Conservation (phyloP, 2,113 vertebrate species). For the Zootoca vivipara region DNA sequence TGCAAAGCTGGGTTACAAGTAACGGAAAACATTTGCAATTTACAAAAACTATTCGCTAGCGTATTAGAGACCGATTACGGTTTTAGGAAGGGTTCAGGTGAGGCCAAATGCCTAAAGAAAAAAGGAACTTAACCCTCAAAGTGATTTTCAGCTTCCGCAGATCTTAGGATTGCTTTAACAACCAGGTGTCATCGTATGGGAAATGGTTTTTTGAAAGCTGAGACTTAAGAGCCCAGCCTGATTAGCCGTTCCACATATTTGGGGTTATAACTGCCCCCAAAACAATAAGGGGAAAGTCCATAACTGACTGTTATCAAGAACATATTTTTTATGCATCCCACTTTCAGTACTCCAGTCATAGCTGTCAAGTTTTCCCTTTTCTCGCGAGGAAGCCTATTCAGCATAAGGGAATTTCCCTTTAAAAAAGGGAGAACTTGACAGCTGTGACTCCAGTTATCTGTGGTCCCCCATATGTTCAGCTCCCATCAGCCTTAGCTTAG, state of each 20-base stretch:
- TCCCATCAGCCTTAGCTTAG: no score
- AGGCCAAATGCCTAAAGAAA: neutral
- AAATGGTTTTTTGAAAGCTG: neutral
- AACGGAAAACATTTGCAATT: conserved; percentile 36
- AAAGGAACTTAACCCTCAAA: neutral
- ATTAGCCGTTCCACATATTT: neutral
- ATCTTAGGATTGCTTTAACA: neutral
- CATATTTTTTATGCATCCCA: neutral
- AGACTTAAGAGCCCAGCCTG: neutral
- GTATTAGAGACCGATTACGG: neutral
- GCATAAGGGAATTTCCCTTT: no score
- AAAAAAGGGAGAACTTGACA: no score
- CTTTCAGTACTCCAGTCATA: neutral
- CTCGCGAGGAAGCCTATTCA: no score
- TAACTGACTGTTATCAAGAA: neutral
- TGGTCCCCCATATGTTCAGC: no score
- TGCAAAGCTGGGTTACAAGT: conserved; percentile 34
- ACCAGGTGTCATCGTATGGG: neutral
- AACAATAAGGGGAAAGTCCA: neutral
- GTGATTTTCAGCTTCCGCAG: neutral
- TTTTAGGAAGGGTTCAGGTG: neutral
- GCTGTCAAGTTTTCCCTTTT: no score
- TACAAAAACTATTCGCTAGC: conserved; percentile 4
- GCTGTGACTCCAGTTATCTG: neutral
- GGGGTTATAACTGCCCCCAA: neutral